phyloP scores from a whole-genome alignment of 2,113 vertebrate genomes.

The Oreochromis tanganicae region DNA sequence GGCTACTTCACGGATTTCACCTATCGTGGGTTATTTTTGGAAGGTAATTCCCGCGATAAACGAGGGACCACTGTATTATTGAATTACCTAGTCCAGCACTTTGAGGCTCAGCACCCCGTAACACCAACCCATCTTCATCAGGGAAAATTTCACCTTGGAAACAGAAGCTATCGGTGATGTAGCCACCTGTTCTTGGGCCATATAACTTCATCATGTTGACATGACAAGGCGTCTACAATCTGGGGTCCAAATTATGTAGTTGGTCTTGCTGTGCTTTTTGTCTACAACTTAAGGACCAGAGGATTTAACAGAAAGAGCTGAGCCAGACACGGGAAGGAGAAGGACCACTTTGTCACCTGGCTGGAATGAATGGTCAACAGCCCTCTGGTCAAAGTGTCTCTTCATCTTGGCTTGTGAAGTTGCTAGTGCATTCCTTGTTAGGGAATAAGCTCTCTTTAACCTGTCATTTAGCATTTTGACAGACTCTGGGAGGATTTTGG shows the following conservation, averaged over 20 bases:
- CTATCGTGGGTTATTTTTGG: no score
- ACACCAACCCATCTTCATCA: background rate
- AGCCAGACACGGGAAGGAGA: background rate
- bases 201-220: background rate
- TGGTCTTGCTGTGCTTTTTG: background rate
- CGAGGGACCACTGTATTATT: background rate
- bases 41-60: no score
- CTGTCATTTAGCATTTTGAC: no score
- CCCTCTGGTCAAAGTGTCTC: no score
- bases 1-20: no score
- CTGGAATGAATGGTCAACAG: no score
- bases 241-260: background rate
- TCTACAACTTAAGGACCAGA: background rate
- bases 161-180: background rate
- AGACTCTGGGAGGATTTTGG: no score
- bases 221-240: background rate
- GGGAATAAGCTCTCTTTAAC: no score
- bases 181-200: background rate
- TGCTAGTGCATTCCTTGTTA: no score
- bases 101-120: background rate
- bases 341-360: no score
- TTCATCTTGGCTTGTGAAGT: no score
- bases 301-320: background rate
- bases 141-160: background rate
- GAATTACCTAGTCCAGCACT: background rate